Evolutionary conservation across 2,888 invertebrate genomes (phyloP), one percentile per base, ranked within the genome.

Genomic region (Pterobdella sp.): DNA sequence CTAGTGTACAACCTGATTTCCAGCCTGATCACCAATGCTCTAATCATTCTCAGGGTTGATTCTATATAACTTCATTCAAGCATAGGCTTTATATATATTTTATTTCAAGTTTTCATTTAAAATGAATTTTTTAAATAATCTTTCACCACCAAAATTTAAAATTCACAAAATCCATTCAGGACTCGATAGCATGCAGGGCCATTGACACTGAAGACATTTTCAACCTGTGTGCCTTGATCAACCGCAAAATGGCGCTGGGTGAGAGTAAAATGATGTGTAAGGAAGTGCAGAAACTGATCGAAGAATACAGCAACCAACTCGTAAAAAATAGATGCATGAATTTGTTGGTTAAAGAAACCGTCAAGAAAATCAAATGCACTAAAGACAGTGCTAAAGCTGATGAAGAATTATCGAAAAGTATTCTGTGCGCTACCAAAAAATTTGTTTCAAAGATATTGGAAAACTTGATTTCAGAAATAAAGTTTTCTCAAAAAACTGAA

Each of bases 341-440:
- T 1, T 31, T 26, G 31, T 35, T 71, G n/a, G 32, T 71, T 26
- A 71, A 56, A 52, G 63, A 71, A 18, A 71, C 71, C 1, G 60
- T 34, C 71, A 60, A 52, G 56, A 42, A 71, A 34, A 71, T 71
- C n/a, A 71, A 35, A 52, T 71, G 71, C 63, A 60, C 71, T n/a
- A 71, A 63, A 34, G 71, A 71, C 7, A 71, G 32, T 34, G 63
- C 71, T 4, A 63, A 52, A 60, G 60, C 71, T 32, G 71, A 71
- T 14, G 35, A 63, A n/a, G 71, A 71, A 63, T 63, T 71, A n/a
- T 35, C 60, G 10, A 71, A 71, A 34, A 52, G 56, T 37, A 3
- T 71, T 35, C 35, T 31, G 35, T 36, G 35, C 32, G 71, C 71
- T 14, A 34, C 71, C 22, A 71, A 35, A 35, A 71, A 63, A 29